These are phyloP conservation scores for Cephus pulcher DNA, from an alignment of 2,888 invertebrate species.

Conservation along the genomic window DNA sequence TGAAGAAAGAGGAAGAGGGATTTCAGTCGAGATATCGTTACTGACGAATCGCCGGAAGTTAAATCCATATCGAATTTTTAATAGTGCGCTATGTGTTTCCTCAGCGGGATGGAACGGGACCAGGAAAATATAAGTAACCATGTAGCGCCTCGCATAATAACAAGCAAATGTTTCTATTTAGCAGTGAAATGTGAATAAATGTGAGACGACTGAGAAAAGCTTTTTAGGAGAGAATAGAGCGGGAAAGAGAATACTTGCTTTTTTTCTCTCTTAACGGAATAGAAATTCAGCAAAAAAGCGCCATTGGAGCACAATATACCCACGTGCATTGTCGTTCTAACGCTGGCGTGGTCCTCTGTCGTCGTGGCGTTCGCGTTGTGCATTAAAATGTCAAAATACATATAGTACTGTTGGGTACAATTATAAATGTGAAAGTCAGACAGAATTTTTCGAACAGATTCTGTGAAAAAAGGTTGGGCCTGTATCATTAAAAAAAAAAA, in stretches of 20 bases:
- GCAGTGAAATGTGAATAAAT: background rate
- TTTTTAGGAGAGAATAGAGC: background rate
- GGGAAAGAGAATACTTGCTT: background rate
- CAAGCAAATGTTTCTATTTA: background rate
- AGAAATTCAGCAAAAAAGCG: background rate
- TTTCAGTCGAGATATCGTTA: background rate
- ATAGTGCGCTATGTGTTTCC: background rate
- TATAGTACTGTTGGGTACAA: background rate
- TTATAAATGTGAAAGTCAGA: background rate
- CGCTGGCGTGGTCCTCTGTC: background rate
- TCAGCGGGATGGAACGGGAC: background rate
- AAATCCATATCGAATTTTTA: background rate
- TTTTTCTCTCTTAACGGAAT: background rate
- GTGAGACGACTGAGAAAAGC: background rate
- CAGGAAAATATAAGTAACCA: background rate
- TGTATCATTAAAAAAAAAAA: background rate
- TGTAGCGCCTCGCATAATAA: background rate
- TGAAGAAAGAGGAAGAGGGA: background rate
- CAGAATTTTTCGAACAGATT: background rate
- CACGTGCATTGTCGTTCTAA: background rate
- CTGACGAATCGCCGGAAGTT: background rate
- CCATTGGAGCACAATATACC: background rate
- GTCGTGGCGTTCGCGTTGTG: background rate
- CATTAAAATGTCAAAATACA: background rate
- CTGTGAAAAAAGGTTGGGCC: background rate